Evolutionary conservation across 2,797 vertebrate genomes (phyloP).

Genomic region (Hafferia zeledoni): DNA sequence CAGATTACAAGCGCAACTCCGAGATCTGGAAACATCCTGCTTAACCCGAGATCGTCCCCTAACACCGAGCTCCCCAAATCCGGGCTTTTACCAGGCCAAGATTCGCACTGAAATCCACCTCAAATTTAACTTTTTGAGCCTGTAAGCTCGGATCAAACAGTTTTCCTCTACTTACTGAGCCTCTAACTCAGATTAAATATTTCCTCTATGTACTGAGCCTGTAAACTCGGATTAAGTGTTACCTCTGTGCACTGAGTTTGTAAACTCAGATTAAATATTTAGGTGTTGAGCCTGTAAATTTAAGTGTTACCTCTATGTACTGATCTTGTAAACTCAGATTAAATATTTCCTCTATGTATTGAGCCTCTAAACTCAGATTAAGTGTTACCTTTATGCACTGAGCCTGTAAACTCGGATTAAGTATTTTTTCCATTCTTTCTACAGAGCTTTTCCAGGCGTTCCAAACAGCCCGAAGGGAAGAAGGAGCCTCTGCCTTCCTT

Average conservation of each 20-base stretch:
- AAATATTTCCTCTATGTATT: no score
- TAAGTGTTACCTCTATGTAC: not conserved
- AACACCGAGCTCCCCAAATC: fast-evolving
- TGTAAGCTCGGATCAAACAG: not conserved
- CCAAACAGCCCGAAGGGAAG: not conserved
- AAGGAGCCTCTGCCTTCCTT: not conserved
- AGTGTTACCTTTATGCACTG: no score
- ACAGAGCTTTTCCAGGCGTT: not conserved
- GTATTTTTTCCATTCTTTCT: not conserved
- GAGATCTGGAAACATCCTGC: not conserved
- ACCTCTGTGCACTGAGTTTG: not conserved
- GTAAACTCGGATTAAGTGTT: not conserved
- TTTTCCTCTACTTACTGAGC: not conserved
- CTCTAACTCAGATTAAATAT: not conserved
- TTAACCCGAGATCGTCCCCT: not conserved
- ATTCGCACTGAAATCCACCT: not conserved
- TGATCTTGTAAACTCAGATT: not conserved
- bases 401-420: no score
- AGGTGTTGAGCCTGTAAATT: fast-evolving
- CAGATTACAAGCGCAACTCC: not conserved
- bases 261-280: not conserved
- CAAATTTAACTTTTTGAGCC: not conserved
- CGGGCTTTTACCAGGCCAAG: not conserved
- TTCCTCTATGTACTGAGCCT: not conserved
- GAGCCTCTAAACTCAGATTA: no score